Base-by-base conservation (phyloP, 2,888 invertebrate genomes). In the Sinodicranocentrus sp. region DNA sequence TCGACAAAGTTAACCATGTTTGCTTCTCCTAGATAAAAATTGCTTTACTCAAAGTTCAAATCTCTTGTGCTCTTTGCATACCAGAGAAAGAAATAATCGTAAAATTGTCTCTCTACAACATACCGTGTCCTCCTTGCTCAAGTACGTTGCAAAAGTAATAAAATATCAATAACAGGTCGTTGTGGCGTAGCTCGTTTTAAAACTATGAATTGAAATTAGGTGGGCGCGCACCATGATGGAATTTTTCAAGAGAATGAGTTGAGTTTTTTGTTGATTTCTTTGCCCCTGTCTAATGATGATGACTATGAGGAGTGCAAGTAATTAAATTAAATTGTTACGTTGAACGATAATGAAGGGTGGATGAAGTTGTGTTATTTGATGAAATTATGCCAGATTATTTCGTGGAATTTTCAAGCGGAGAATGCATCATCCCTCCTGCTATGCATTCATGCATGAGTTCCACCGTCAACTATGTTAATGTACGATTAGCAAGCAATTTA, bases 161-260 rank as follows among this genome's bases (percentile, higher is more conserved):
- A 33, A 33, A 33, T n/a, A 33, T 6, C 33, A 33, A 33, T 33
- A 33, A 33, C 33, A 33, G 5, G 3, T 6, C 33, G 33, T 6
- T 10, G 33, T 10, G 33, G 33, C 5, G 33, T 33, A 33, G 33
- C 33, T 10, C 33, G 33, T n/a, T 17, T 17, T 63, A 28, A 63
- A 63, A 63, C 63, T 63, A 39, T 65, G 76, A 76, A 76, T 76
- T 21, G 65, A 71, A 76, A 65, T 33, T 54, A 68, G 70, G 77
- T 59, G 70, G 57, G 48, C 68, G 44, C 21, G 21, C 59, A 54
- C n/a, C 19, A 25, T 57, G 43, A 71, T 71, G 39, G 6, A 43
- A 8, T 43, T 61, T 61, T 70, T 21, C 25, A 23, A 1, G 44
- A 67, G 44, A 6, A n/a, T n/a, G n/a, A n/a, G n/a, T n/a, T 33